Base-by-base conservation (phyloP, 2,888 invertebrate species). In the Leptothorax acervorum region DNA sequence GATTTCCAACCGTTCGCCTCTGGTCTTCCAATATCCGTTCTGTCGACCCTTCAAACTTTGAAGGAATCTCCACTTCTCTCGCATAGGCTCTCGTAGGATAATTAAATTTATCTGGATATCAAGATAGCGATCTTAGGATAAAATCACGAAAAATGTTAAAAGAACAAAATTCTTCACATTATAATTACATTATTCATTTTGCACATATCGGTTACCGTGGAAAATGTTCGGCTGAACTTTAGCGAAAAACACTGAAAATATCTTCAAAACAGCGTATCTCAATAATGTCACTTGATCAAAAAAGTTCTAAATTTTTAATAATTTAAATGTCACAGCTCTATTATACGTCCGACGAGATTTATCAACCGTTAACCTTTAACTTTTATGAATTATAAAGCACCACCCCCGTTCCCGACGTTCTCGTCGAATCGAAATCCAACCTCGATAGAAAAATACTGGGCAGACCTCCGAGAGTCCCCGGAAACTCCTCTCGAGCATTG, bases 1-100 rank as follows among this genome's bases (percentile, higher is more conserved):
- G 28, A 62, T 81, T 81, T 60, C 23, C 74, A 60, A 35, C 48
- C 28, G 48, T 48, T 81, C 60, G 74, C 39, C 28, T 55, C 55
- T 70, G 31, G 78, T 53, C 57, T 81, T 81, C 18, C 79, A 81
- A 81, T 81, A 81, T 81, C 60, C 79, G 60, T 73, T 81, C 74
- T 73, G 60, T 62, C 79, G 35, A 39, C 55, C 60, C 18, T 81
- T 81, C 60, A 81, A 81, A 81, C 73, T 79, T 79, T 73, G 15
- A 71, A 39, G 60, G 62, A 28, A 60, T 73, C 60, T 35, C 39
- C 28, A 23, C 28, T 68, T 81, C 12, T 18, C 4, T 12, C 12
- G 48, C 18, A 35, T 51, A 31, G 15, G 18, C 28, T 60, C 31
- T 45, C 12, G 39, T 18, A 48, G 11, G 6, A 48, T 81, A 81